Conservation (phyloP, 2,797 vertebrate genomes). For the Helarctos malayanus region DNA sequence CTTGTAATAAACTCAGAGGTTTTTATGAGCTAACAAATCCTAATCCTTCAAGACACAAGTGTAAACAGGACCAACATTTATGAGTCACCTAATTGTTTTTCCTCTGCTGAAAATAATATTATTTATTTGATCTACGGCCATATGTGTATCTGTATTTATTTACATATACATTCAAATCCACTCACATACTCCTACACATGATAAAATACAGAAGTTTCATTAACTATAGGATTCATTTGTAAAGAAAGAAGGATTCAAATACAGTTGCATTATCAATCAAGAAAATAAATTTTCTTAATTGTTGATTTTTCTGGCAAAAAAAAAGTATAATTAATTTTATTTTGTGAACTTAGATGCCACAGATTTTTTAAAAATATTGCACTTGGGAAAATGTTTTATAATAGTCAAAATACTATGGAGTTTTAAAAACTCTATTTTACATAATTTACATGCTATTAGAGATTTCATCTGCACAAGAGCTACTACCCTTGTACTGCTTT, state of each 20-base stretch:
- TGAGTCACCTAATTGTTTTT: conserved; percentile 25
- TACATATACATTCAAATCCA: neutral
- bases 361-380: neutral
- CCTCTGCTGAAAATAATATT: conserved; percentile 23
- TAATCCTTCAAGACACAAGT: conserved; percentile 57
- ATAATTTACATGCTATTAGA: neutral
- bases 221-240: neutral
- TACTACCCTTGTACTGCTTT: neutral
- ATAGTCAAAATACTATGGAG: neutral
- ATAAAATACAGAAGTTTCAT: neutral
- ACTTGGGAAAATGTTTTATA: neutral
- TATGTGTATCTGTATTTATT: neutral
- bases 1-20: conserved; percentile 18
- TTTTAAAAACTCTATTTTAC: conserved; percentile 34
- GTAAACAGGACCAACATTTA: neutral
- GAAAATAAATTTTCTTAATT: neutral
- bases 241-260: neutral
- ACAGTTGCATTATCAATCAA: neutral
- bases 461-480: neutral
- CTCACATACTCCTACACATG: neutral
- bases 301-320: neutral
- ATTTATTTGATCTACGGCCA: conserved; percentile 36
- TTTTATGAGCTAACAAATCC: conserved; percentile 60
- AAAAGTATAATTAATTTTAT: neutral
- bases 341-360: conserved; percentile 4